These are phyloP conservation scores for Itoplectis maculator DNA, from an alignment of 2,888 invertebrate genomes.

Conservation along the genomic window DNA sequence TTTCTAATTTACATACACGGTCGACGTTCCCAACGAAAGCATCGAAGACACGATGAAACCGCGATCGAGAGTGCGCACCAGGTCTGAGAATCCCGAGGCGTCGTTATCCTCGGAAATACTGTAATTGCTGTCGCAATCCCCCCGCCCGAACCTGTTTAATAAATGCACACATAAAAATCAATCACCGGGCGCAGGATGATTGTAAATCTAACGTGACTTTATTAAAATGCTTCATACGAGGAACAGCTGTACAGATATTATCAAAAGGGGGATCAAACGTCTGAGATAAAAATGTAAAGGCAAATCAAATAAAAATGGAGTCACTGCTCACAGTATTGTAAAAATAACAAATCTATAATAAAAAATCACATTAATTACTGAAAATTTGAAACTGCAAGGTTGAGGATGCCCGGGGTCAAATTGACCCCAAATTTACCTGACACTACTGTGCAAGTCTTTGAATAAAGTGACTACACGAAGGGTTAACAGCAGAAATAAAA, in stretches of 20 bases:
- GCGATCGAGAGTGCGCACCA: slow-evolving; percentile 62
- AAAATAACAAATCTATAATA: no score
- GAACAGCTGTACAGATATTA: neutral
- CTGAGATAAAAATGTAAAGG: no score
- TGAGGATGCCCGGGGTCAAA: no score
- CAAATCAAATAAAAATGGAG: no score
- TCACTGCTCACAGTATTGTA: no score
- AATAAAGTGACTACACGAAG: no score
- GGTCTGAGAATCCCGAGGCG: slow-evolving; percentile 66
- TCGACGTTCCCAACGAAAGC: slow-evolving; percentile 72
- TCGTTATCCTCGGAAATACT: slow-evolving; percentile 82
- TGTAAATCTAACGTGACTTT: neutral
- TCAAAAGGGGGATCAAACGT: no score
- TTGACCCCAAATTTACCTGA: no score
- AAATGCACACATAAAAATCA: neutral
- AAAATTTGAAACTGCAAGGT: no score
- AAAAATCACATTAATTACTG: no score
- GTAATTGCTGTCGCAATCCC: slow-evolving; percentile 80
- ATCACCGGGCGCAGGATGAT: neutral
- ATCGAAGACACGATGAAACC: slow-evolving; percentile 71
- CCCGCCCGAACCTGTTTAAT: neutral
- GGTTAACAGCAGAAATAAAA: no score
- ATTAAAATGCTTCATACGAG: neutral
- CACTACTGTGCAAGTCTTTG: no score
- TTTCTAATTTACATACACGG: slow-evolving; percentile 82